Evolutionary conservation across 1,140 invertebrate genomes (phyloP).

Genomic region (Pogonomyrmex californicus): DNA sequence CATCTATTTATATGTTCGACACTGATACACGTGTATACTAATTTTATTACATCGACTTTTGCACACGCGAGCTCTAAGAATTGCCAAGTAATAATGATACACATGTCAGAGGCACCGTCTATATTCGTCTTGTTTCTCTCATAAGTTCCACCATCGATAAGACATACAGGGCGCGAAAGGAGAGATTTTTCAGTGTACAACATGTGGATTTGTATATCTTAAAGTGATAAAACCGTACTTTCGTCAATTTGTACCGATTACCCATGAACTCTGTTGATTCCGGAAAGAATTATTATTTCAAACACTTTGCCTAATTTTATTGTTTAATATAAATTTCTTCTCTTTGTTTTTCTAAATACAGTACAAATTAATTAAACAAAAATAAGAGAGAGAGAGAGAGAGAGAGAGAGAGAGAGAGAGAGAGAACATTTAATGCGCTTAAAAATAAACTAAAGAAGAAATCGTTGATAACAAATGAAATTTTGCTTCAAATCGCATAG

Average conservation of each 20-base stretch:
- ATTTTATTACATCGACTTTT: slow-evolving; percentile 25
- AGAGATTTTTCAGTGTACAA: slow-evolving; percentile 17
- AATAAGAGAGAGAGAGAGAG: background rate
- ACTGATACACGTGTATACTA: background rate
- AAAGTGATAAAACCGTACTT: background rate
- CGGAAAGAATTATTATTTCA: background rate
- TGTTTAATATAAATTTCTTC: background rate
- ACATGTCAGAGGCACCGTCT: slow-evolving; percentile 7
- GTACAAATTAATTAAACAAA: background rate
- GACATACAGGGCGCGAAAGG: slow-evolving; percentile 25
- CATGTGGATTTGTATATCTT: slow-evolving; percentile 3
- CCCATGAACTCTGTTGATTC: slow-evolving; percentile 41
- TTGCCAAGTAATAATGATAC: slow-evolving; percentile 8
- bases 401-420: slow-evolving; percentile 2
- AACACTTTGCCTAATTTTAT: background rate
- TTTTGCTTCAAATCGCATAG: background rate
- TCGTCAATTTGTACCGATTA: background rate
- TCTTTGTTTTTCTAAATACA: background rate
- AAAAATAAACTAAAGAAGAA: background rate
- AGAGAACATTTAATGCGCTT: background rate
- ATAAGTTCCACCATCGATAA: background rate
- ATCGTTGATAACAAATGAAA: background rate
- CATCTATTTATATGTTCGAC: slow-evolving; percentile 20
- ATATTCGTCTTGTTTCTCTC: background rate
- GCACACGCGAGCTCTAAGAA: slow-evolving; percentile 24